Conservation (phyloP, 1,140 invertebrate genomes). For the Pseudobourletiella spinata region DNA sequence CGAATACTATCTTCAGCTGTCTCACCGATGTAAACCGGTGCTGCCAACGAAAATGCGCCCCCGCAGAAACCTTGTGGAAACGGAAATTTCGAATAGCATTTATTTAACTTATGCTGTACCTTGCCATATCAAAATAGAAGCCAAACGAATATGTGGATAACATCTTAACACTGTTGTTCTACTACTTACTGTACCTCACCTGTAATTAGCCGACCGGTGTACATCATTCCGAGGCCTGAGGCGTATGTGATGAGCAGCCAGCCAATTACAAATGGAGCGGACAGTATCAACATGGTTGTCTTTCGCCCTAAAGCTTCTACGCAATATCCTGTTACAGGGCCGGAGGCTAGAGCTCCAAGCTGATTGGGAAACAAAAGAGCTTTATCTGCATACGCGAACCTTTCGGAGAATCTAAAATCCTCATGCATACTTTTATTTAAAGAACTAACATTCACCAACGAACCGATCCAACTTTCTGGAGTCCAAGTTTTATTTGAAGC, state of each 20-base stretch:
- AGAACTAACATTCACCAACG: too few relatives aligned
- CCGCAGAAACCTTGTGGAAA: constrained; percentile 19
- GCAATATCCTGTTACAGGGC: constrained; percentile 60
- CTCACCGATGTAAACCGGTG: constrained; percentile 50
- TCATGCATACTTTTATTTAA: too few relatives aligned
- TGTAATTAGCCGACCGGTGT: constrained; percentile 52
- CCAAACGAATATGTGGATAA: too few relatives aligned
- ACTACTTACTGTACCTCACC: too few relatives aligned
- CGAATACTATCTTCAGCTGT: constrained; percentile 53
- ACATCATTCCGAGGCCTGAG: constrained; percentile 49
- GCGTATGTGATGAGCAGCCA: constrained; percentile 65
- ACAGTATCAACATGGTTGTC: constrained; percentile 57
- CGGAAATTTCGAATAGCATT: too few relatives aligned
- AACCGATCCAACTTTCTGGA: neutral
- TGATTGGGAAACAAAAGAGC: too few relatives aligned
- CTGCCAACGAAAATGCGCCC: constrained; percentile 15
- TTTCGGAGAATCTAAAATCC: too few relatives aligned
- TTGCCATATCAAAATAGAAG: too few relatives aligned
- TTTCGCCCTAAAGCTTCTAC: constrained; percentile 66
- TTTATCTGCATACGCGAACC: too few relatives aligned
- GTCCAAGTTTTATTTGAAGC: neutral
- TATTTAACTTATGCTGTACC: too few relatives aligned
- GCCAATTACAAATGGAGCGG: constrained; percentile 61
- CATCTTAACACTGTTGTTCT: too few relatives aligned
- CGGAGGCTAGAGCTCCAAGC: constrained; percentile 61